Base-by-base conservation (phyloP, 2,113 vertebrate species). In the Atractosteus spatula region DNA sequence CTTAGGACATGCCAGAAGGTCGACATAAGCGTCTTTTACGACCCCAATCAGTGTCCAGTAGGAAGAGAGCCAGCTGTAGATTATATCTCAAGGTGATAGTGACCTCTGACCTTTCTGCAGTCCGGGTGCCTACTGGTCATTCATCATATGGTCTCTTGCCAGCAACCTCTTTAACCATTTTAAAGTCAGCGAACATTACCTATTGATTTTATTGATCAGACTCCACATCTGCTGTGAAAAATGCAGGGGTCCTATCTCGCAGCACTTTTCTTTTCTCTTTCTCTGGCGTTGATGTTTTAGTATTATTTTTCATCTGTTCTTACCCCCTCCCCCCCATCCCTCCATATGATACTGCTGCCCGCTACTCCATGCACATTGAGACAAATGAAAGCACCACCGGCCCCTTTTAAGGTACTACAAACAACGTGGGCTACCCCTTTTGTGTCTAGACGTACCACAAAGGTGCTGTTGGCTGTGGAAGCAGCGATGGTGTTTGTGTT, bases 91-190 rank as follows among this genome's bases (percentile, higher is more conserved):
- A 89, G 89, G 88, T 85, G 88, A 82, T 66, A 69, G 81, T 79
- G 88, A 85, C 89, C 89, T 86, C 72, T 90, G 90, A 88, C 91
- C 91, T 86, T 80, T 82, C 80, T 72, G 71, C 78, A 79, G 68
- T 77, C 80, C 13, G 4, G 16, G 72, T 75, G 77, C 78, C 71
- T 51, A 71, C 78, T 55, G 74, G 77, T 77, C 84, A 89, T 93
- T 86, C 84, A 89, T 92, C 90, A 91, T 74, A 57, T 47, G 70
- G 83, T 83, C 63, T 7, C 84, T 86, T 80, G 66, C 77, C 80
- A 66, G 80, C 83, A 81, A 82, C 78, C 82, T 81, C 79, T 75
- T 76, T 80, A 74, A 86, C 76, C 64, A 80, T 86, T 87, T 90
- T 81, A 86, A 80, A 82, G 83, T 85, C 80, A 29, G 73, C 70